These are phyloP conservation scores for Latrodectus hesperus DNA, from an alignment of 2,888 invertebrate species.

Conservation along the genomic window DNA sequence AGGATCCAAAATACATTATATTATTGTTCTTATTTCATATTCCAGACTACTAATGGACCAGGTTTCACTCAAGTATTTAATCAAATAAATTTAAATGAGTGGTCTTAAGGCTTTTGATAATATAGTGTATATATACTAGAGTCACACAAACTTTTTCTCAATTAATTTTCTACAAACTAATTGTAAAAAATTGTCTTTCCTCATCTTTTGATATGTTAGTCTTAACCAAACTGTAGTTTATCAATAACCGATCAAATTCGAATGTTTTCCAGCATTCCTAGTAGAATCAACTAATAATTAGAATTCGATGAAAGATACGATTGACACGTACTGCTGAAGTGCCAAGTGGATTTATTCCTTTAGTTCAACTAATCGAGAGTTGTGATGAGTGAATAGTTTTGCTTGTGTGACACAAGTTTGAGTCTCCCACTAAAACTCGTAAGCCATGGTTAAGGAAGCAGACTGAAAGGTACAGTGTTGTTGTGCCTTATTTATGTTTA, in stretches of 20 bases:
- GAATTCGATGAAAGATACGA: slow-evolving; percentile 39
- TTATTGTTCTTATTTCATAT: too few species aligned
- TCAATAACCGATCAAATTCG: slow-evolving; percentile 68
- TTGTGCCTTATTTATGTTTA: slow-evolving; percentile 69
- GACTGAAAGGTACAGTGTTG: slow-evolving; percentile 66
- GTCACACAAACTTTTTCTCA: slow-evolving; percentile 53
- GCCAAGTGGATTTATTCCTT: slow-evolving; percentile 69
- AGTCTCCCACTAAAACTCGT: slow-evolving; percentile 34
- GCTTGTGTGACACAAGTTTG: slow-evolving; percentile 57
- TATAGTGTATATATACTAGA: slow-evolving; percentile 45
- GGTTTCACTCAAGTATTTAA: too few species aligned
- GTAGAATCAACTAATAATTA: slow-evolving; percentile 20
- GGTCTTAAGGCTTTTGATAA: too few species aligned
- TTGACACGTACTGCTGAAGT: slow-evolving; percentile 67
- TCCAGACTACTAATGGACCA: too few species aligned
- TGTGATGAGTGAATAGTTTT: slow-evolving; percentile 63
- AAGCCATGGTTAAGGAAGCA: slow-evolving; percentile 63
- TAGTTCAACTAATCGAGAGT: slow-evolving; percentile 62
- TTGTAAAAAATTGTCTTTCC: slow-evolving; percentile 44
- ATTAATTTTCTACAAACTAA: slow-evolving; percentile 49
- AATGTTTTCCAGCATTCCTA: slow-evolving; percentile 55
- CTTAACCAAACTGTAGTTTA: slow-evolving; percentile 29
- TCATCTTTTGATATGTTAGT: slow-evolving; percentile 37
- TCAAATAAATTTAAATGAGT: too few species aligned
- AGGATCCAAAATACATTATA: too few species aligned